Evolutionary conservation across 2,113 vertebrate genomes (phyloP), one percentile per base, ranked within the genome.

Genomic region (Loxodonta africana): DNA sequence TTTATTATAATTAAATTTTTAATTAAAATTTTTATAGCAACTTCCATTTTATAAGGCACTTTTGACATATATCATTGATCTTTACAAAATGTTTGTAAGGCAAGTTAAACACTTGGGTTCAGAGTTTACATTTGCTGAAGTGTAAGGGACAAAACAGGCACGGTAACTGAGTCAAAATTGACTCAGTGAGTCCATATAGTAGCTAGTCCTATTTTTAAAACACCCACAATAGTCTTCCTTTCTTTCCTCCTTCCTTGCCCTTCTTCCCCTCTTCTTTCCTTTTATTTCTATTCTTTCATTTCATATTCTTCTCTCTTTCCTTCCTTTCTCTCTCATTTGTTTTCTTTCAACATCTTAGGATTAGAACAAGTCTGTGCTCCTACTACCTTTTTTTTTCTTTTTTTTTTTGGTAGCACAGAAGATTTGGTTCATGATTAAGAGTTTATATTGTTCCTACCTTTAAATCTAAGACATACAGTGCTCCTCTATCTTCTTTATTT

Each of bases 11-110:
- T 93, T 91, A 91, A 63, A 71, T 17, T 44, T 90, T 89, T 76
- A 90, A 67, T 90, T 81, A 74, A 95, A 88, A 17, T 41, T 93
- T 92, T 83, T 86, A 89, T 74, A 80, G 46, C 26, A 83, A 21
- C 57, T 92, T 96, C 10, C 1, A 74, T 73, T 95, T 95, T 94
- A 8, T 17, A 82, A 95, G 15, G 30, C 84, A 1, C n/a, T 69
- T 77, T 95, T 96, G 90, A 82, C 44, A 44, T 77, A 62, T 51
- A 81, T 62, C 11, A 85, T 60, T 94, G n/a, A 77, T 63, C 28
- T 46, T 93, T 90, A 46, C 10, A 65, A 88, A 96, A 33, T 90
- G 69, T 88, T 82, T 84, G 10, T 82, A 77, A 90, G 51, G n/a
- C 84, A 83, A 74, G 9, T 78, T 21, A 33, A 83, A 78, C 6